Conservation (phyloP, 2,797 vertebrate species). For the Cryptoblepharus egeriae region DNA sequence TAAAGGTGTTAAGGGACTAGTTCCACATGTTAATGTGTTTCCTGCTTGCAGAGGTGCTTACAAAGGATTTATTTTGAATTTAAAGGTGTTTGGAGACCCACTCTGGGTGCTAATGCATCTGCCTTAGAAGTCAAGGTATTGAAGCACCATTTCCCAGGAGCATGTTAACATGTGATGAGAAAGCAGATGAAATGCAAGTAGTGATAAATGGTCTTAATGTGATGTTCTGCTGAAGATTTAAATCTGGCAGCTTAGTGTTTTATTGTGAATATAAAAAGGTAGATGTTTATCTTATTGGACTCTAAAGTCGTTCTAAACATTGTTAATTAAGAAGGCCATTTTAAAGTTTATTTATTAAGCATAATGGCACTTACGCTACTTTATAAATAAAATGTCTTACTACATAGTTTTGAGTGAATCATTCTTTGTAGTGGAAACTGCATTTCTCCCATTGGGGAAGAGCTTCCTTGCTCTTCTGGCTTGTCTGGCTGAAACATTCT, state of each 20-base stretch:
- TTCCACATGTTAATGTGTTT: conserved; percentile 44
- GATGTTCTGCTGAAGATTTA: conserved; percentile 59
- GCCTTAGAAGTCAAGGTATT: conserved; percentile 56
- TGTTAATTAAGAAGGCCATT: conserved; percentile 72
- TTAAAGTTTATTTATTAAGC: conserved; percentile 74
- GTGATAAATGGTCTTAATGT: conserved; percentile 51
- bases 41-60: conserved; percentile 49
- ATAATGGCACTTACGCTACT: conserved; percentile 66
- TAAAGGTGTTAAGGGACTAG: conserved; percentile 37
- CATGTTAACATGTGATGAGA: conserved; percentile 58
- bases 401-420: conserved; percentile 60
- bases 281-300: conserved; percentile 77
- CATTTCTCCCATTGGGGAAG: background rate
- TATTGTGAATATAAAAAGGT: conserved; percentile 74
- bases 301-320: conserved; percentile 70
- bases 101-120: conserved; percentile 60
- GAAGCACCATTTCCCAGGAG: conserved; percentile 55
- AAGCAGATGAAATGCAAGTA: conserved; percentile 50
- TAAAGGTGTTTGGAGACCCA: conserved; percentile 58
- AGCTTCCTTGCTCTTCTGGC: conserved; percentile 9
- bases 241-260: conserved; percentile 63
- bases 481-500: background rate
- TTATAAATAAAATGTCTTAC: conserved; percentile 61
- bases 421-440: background rate
- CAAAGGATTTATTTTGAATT: conserved; percentile 66